Percentiles rank a stretch among this genome's conserved stretches.
Conservation (phyloP, 2,888 invertebrate species). For the Eledone cirrhosa region DNA sequence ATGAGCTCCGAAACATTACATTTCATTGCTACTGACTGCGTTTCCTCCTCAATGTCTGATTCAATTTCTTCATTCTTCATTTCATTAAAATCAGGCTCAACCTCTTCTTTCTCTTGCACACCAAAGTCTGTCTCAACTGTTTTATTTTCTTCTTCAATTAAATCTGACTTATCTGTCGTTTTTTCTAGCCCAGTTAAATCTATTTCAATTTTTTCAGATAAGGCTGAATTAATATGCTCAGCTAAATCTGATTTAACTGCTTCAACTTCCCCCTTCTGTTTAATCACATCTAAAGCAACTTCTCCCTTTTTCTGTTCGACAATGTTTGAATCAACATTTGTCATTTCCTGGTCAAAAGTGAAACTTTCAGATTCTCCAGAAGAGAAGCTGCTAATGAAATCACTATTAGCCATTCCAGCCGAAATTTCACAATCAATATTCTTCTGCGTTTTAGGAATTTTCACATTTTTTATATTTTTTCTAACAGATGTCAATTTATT, state of each 20-base stretch:
- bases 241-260: constrained; percentile 34
- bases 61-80: not conserved
- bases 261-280: constrained; percentile 1
- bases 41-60: not conserved
- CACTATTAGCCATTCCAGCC: too few species aligned
- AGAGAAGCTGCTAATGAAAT: too few species aligned
- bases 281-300: constrained; percentile 21
- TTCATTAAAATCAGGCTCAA: not conserved
- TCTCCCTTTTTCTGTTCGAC: constrained; percentile 25
- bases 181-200: constrained; percentile 23
- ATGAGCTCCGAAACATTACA: not conserved
- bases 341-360: too few species aligned
- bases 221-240: constrained; percentile 10
- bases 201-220: constrained; percentile 27
- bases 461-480: too few species aligned
- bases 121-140: too few species aligned
- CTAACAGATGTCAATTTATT: too few species aligned
- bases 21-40: not conserved
- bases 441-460: too few species aligned
- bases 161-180: too few species aligned
- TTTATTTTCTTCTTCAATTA: too few species aligned
- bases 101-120: constrained; percentile 31
- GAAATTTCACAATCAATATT: too few species aligned
- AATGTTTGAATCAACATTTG: too few species aligned
- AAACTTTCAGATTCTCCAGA: too few species aligned